Evolutionary conservation across 2,113 vertebrate species (phyloP).

Genomic region (Sinocyclocheilus anophthalmus): DNA sequence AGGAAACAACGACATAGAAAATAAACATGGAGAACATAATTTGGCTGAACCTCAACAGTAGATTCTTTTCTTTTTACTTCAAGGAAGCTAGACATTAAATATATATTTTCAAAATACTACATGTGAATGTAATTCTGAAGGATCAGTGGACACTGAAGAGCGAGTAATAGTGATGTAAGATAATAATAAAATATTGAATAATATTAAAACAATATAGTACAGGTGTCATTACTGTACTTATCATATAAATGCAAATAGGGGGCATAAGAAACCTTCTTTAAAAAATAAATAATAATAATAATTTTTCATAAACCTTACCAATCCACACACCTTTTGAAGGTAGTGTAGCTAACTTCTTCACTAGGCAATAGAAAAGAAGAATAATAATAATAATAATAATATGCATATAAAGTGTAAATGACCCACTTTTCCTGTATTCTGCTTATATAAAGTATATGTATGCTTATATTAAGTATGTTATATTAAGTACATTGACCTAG

Average conservation of each 20-base stretch:
- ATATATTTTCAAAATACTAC: not conserved
- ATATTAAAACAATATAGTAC: not conserved
- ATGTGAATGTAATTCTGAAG: not conserved
- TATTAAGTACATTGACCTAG: no score
- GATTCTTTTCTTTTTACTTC: not conserved
- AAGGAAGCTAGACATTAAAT: not conserved
- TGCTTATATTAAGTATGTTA: no score
- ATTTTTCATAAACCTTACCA: not conserved
- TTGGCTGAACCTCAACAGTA: not conserved
- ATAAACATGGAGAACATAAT: not conserved
- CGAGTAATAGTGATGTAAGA: not conserved
- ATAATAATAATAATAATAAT: no score
- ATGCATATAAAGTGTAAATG: not conserved
- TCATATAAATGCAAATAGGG: not conserved
- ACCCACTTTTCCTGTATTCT: not conserved
- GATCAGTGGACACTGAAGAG: not conserved
- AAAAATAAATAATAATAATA: no score
- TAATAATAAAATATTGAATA: not conserved
- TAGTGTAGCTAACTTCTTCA: not conserved
- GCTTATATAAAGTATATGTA: not conserved
- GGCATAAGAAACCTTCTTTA: not conserved
- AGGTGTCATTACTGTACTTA: not conserved
- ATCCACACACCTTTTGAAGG: not conserved
- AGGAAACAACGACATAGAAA: not conserved
- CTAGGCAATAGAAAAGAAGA: not conserved